Evolutionary conservation across 2,797 vertebrate species (phyloP).

Genomic region (Poeciliopsis gracilis): DNA sequence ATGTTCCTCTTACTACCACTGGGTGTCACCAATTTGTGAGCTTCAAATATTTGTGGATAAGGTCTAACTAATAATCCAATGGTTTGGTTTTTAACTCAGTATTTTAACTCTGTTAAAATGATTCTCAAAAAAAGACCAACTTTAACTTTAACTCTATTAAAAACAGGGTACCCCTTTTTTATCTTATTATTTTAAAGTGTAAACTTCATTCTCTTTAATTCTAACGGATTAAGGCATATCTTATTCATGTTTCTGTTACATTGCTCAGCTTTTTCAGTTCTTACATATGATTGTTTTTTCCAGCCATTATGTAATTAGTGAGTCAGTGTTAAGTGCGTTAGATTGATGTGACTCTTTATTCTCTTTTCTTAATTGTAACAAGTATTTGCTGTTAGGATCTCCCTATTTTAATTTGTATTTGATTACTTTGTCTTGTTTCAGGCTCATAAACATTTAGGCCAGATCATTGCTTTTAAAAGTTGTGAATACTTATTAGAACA

Average conservation of each 20-base stretch:
- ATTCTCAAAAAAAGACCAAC: too few relatives aligned
- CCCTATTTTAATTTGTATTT: background rate
- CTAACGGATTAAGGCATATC: background rate
- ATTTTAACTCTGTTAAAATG: too few relatives aligned
- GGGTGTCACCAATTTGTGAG: conserved; percentile 35
- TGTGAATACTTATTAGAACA: background rate
- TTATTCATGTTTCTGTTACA: background rate
- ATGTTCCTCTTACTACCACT: conserved; percentile 30
- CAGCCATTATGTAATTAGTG: background rate
- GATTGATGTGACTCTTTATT: background rate
- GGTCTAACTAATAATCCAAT: background rate
- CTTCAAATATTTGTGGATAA: background rate
- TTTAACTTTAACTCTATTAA: too few relatives aligned
- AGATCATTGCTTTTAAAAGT: background rate
- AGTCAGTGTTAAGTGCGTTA: background rate
- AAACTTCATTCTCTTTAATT: background rate
- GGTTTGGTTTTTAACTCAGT: conserved; percentile 9
- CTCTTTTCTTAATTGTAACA: background rate
- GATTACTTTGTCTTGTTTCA: background rate
- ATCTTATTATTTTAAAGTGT: too few relatives aligned
- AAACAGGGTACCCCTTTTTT: too few relatives aligned
- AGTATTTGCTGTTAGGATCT: background rate
- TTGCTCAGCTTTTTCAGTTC: background rate
- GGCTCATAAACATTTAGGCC: background rate
- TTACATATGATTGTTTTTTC: background rate